Evolutionary conservation across 1,140 invertebrate species (phyloP), one percentile per base, ranked within the genome.

Genomic region (Octopus bimaculoides): DNA sequence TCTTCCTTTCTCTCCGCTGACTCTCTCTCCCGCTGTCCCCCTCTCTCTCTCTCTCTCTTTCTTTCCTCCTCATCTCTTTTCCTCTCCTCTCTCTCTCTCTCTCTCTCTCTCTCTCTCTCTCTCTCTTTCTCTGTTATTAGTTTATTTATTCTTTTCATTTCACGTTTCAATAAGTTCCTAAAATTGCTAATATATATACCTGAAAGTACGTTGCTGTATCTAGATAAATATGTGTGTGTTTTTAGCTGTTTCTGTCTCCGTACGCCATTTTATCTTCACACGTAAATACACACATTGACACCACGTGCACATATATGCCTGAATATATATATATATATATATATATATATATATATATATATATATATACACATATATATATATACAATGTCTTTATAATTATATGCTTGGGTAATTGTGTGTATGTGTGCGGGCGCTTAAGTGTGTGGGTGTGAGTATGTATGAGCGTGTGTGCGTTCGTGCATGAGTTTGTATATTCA

Each of bases 81-180:
- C 71, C 17, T 71, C 66, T 71, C 52, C 53, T 17, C 41, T 71
- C 78, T 79, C 56, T 79, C 56, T 79, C 78, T 79, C 66, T 79
- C 78, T 79, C 56, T 71, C 69, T 52, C 54, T 73, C 66, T 79
- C 56, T 79, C 26, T 52, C 69, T 53, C 52, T 79, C 56, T 69
- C n/a, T 54, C 69, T 71, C 55, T 69, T 20, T 69, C 41, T 79
- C 56, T 20, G 5, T n/a, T 53, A 10, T 41, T 41, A 41, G 26
- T 41, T 41, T 41, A 41, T 41, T 41, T 41, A 41, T 41, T 41
- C 26, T 41, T 41, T 41, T 41, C 26, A 41, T 41, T 41, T 41
- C 26, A 41, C 26, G 26, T 41, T 41, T 41, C 26, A 41, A 41
- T 41, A 41, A 41, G 26, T 41, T 41, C 26, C 26, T 41, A 41